phyloP scores from a whole-genome alignment of 2,888 invertebrate species.

The Silvanus unidentatus region DNA sequence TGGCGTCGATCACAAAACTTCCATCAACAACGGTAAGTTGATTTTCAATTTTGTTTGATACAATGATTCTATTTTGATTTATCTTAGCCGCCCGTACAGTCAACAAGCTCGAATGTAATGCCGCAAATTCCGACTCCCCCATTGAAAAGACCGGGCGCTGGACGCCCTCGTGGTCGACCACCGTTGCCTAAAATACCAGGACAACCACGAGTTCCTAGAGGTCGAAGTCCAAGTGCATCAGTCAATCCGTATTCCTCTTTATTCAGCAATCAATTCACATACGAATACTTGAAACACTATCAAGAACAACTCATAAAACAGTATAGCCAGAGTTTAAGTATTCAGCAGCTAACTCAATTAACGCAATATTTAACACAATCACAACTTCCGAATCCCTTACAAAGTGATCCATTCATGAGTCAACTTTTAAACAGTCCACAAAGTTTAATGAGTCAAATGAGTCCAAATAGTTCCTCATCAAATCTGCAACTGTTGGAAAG shows the following conservation, averaged over 20 bases:
- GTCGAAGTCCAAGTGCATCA: conserved; percentile 26
- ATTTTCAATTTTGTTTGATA: not conserved
- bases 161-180: conserved; percentile 50
- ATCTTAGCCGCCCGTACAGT: conserved; percentile 26
- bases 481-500: conserved; percentile 15
- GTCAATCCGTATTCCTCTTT: conserved; percentile 27
- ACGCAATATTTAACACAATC: conserved; percentile 30
- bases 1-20: no score
- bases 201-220: conserved; percentile 32
- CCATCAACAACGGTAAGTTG: no score
- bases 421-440: conserved; percentile 11
- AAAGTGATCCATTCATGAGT: conserved; percentile 10
- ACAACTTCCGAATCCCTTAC: conserved; percentile 13
- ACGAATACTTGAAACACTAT: conserved; percentile 43
- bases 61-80: conserved; percentile 2
- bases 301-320: conserved; percentile 45
- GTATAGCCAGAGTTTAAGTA: conserved; percentile 39
- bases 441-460: conserved; percentile 19
- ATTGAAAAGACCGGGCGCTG: conserved; percentile 36
- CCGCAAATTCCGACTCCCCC: conserved; percentile 19
- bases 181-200: conserved; percentile 43
- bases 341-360: conserved; percentile 31
- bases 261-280: conserved; percentile 31
- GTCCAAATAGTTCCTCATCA: conserved; percentile 7
- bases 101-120: conserved; percentile 16